Base-by-base conservation (phyloP, 2,888 invertebrate species). In the Drosophila barbarae region DNA sequence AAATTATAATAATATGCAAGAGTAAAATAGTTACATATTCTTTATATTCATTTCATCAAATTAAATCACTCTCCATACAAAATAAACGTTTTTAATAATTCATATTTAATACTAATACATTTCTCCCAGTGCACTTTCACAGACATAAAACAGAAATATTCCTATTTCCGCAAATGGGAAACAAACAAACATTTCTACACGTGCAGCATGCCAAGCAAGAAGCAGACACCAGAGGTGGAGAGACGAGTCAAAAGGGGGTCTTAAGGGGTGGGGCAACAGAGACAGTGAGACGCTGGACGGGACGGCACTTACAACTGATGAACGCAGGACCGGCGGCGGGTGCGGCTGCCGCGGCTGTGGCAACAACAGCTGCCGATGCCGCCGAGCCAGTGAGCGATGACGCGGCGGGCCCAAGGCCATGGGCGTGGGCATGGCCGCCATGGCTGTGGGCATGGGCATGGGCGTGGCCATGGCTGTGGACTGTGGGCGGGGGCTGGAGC, bases 281-380 rank as follows among this genome's bases (percentile, higher is more conserved):
- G 51, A 35, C 30, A 30, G 28, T 15, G 9, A 39, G 50, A 60
- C 57, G 49, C 71, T 67, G 50, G 77, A 61, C 59, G 32, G 46
- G 46, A 60, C 73, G 74, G 71, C 86, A 87, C 88, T 87, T 87
- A 88, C 87, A 87, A 77, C 87, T 87, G 84, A 87, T 86, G 66
- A 84, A 79, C 60, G 86, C 68, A 60, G 68, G 76, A 49, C 67
- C 59, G 49, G 58, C 59, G 46, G 58, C 54, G 42, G 64, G 49
- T 46, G 55, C 67, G 44, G 61, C 71, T 38, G 56, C 60, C 54
- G 26, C 47, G 60, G 53, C 61, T 28, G 61, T 41, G 61, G 44
- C 53, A 36, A 51, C 53, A 36, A 46, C 69, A 35, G 61, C 60
- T 49, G 69, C 60, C 69, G 59, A 38, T 15, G 59, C 59, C 21